Percentiles rank a stretch among this genome's conserved stretches.
These are phyloP conservation scores for Drosophila anomalipes DNA, from an alignment of 2,888 invertebrate genomes.

Conservation along the genomic window DNA sequence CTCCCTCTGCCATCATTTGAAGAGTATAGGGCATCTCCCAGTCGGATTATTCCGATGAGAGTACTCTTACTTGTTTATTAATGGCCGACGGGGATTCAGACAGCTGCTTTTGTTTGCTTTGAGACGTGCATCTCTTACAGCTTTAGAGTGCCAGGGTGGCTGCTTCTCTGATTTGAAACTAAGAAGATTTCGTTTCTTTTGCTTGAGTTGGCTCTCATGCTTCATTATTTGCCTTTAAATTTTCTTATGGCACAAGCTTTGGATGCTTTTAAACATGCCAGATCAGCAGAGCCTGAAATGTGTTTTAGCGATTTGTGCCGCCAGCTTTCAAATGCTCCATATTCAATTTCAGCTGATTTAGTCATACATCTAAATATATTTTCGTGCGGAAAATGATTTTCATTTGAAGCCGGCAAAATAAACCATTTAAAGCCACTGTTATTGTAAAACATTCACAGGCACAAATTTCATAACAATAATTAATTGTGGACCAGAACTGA, in stretches of 20 bases:
- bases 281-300: constrained; percentile 48
- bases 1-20: no score
- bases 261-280: constrained; percentile 34
- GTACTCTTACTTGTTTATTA: constrained; percentile 13
- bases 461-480: constrained; percentile 66
- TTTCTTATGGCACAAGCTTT: constrained; percentile 56
- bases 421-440: constrained; percentile 32
- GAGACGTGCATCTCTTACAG: constrained; percentile 13
- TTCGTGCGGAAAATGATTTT: constrained; percentile 9
- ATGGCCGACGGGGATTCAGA: constrained; percentile 15
- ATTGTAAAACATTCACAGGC: constrained; percentile 42
- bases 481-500: constrained; percentile 53
- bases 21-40: neutral
- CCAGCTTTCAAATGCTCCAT: constrained; percentile 13
- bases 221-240: constrained; percentile 57
- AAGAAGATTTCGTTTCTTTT: constrained; percentile 72
- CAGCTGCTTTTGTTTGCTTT: constrained; percentile 23
- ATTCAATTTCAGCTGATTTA: constrained; percentile 11
- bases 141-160: constrained; percentile 11
- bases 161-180: constrained; percentile 31
- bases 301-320: constrained; percentile 20
- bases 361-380: constrained; percentile 2
- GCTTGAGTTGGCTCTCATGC: constrained; percentile 45
- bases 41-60: constrained; percentile 3
- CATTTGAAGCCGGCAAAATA: neutral